Evolutionary conservation across 2,113 vertebrate genomes (phyloP).

Genomic region (Camelus dromedarius): DNA sequence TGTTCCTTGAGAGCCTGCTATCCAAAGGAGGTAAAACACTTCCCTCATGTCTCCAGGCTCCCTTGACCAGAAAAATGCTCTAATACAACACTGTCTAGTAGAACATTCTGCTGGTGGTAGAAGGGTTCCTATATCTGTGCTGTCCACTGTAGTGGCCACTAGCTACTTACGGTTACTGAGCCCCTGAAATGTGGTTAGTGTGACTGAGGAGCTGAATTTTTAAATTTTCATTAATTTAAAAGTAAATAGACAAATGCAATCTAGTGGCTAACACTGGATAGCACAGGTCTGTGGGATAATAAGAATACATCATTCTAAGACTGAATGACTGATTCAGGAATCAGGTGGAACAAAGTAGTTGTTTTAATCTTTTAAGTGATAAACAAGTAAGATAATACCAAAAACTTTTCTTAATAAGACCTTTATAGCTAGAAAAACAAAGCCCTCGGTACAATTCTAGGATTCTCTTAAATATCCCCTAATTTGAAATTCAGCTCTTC

Average conservation of each 20-base stretch:
- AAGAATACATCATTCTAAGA: neutral
- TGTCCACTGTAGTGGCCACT: neutral
- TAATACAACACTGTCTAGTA: too few species aligned
- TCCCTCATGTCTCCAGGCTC: neutral
- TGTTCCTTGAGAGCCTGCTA: neutral
- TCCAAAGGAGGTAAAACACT: neutral
- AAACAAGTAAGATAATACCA: neutral
- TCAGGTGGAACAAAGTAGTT: neutral
- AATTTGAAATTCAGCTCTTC: conserved; percentile 24
- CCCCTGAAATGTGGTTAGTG: neutral
- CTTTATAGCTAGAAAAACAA: neutral
- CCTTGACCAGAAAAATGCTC: neutral
- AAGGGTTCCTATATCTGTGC: neutral
- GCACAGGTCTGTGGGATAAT: neutral
- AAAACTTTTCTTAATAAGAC: neutral
- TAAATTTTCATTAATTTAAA: neutral
- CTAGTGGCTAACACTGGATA: neutral
- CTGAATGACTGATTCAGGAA: neutral
- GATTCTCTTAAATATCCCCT: neutral
- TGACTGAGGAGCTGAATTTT: neutral
- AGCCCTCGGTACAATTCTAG: neutral
- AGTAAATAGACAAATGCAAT: neutral
- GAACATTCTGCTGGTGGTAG: neutral
- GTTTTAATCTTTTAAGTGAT: neutral
- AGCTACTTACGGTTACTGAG: too few species aligned